Evolutionary conservation across 30 jellyfish, hydroid and myxozoan species (phyloP).

Genomic region (Sanderia malayensis): DNA sequence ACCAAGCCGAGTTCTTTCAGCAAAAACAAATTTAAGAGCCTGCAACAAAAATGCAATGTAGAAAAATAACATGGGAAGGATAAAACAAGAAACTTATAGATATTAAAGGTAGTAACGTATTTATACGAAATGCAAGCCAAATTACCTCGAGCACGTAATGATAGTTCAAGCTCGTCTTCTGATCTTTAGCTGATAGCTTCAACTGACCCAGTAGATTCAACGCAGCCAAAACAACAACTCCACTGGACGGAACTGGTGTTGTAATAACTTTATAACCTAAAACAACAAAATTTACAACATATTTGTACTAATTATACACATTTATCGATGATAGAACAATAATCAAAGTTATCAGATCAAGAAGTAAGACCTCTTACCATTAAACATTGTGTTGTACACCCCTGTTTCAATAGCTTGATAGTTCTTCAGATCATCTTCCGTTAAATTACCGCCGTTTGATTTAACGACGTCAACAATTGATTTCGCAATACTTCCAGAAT

Average conservation of each 20-base stretch:
- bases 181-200: conserved; percentile 20
- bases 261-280: conserved; percentile 57
- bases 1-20: conserved; percentile 63
- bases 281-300: not conserved
- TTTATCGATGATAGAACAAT: too few relatives aligned
- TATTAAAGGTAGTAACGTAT: not conserved
- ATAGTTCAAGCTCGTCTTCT: conserved; percentile 18
- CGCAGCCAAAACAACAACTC: conserved; percentile 59
- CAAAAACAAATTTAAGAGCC: conserved; percentile 72
- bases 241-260: conserved; percentile 76
- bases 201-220: conserved; percentile 36
- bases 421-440: conserved; percentile 39
- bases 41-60: not conserved
- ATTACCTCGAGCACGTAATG: conserved; percentile 62
- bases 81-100: not conserved
- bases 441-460: conserved; percentile 54
- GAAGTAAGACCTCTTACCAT: conserved; percentile 20
- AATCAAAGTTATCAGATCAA: not conserved
- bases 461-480: conserved; percentile 29
- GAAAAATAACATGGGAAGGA: not conserved
- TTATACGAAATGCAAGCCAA: not conserved
- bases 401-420: conserved; percentile 34
- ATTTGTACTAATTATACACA: not conserved
- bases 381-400: conserved; percentile 12
- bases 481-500: conserved; percentile 37